Evolutionary conservation across 2,113 vertebrate species (phyloP), one percentile per base, ranked within the genome.

Genomic region (Perca schrenkii): DNA sequence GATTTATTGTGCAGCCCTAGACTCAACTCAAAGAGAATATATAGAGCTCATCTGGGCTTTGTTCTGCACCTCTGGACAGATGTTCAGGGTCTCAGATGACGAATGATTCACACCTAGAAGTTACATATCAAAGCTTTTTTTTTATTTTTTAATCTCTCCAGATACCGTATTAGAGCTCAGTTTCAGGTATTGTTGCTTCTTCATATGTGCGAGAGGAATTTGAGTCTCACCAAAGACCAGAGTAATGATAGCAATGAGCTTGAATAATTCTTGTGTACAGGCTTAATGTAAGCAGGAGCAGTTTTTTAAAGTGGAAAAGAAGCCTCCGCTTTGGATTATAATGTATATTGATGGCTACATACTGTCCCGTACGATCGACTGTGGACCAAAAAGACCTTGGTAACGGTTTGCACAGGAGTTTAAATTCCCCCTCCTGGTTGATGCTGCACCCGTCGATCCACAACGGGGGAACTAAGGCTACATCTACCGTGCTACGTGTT

Each of bases 171-270:
- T 28, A 2, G 15, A 60, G n/a, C 61, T 68, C 8, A 28, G 52
- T 64, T 50, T 52, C 73, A 60, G 69, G 1, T 67, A 0, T 52
- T 2, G 25, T 31, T 60, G 54, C 61, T 74, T 69, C 54, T 54
- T 60, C 49, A 69, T 28, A 43, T 34, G 34, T 50, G n/a, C 12
- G n/a, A 56, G 5, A 79, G 58, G 12, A 65, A 49, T 67, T 17
- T 76, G 31, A 79, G 70, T 79, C 19, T 74, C 69, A 79, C 88
- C 85, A 89, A 90, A 87, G 88, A 86, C 13, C 71, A 58, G 61
- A 69, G 19, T 17, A 11, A 69, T 10, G 22, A 21, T 47, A 47
- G 34, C 56, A 58, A 47, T 1, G 22, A 77, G 72, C 12, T 22
- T 14, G 34, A 43, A 40, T 40, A 43, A 43, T 54, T 57, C n/a